A percentile compares a stretch with the other conserved stretches of the same genome.
Conservation (phyloP, 2,888 invertebrate genomes). For the Mythimna loreyi region DNA sequence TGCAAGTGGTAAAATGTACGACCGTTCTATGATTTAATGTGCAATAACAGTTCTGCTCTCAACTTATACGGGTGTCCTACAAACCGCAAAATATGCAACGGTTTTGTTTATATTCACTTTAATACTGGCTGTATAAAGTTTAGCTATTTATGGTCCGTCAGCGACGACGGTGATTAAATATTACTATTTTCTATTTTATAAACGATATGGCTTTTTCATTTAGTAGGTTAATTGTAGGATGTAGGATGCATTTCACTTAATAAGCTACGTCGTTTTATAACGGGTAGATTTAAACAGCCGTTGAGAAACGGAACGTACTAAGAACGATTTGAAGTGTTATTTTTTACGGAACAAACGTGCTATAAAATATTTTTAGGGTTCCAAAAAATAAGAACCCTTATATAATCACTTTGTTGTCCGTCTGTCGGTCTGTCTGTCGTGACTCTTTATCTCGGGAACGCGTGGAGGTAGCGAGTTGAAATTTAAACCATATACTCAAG, state of each 20-base stretch:
- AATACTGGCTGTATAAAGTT: constrained; percentile 12
- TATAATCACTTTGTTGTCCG: too few relatives aligned
- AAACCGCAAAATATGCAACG: constrained; percentile 50
- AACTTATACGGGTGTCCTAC: constrained; percentile 40
- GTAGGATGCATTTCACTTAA: not conserved
- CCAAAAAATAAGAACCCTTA: too few relatives aligned
- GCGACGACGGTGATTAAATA: not conserved
- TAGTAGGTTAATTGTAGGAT: not conserved
- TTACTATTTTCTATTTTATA: not conserved
- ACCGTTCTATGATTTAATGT: constrained; percentile 56
- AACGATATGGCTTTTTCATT: not conserved
- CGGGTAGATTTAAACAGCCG: not conserved
- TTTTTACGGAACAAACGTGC: too few relatives aligned
- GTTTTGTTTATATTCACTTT: constrained; percentile 32
- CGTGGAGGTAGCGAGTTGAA: too few relatives aligned
- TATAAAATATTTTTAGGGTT: too few relatives aligned
- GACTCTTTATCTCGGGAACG: too few relatives aligned
- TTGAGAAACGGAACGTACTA: too few relatives aligned
- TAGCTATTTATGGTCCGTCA: not conserved
- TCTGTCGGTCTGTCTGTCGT: too few relatives aligned
- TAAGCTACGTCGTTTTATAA: not conserved
- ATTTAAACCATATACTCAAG: too few relatives aligned
- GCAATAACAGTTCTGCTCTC: constrained; percentile 54
- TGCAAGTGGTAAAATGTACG: constrained; percentile 44
- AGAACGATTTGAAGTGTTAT: not conserved